Percentiles rank a stretch among this genome's conserved stretches.
Conservation (phyloP, 2,113 vertebrate species). For the Sakesphorus luctuosus region DNA sequence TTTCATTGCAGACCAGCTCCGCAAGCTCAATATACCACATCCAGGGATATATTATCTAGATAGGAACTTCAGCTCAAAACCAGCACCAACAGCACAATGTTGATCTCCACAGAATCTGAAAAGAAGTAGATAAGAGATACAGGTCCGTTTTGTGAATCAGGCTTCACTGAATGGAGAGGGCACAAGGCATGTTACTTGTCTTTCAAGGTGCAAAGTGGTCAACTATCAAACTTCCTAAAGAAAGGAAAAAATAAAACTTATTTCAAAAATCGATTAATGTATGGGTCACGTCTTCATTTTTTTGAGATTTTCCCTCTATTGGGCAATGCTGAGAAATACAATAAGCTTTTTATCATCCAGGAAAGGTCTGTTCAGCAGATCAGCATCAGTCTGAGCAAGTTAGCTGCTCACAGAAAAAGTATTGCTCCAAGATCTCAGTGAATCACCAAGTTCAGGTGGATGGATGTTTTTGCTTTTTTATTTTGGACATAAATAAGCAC, state of each 20-base stretch:
- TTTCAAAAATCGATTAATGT: background rate
- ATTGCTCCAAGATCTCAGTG: background rate
- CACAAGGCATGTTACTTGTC: background rate
- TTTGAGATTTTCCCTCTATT: background rate
- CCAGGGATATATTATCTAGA: background rate
- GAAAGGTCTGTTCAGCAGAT: background rate
- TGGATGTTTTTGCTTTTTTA: background rate
- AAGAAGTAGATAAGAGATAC: background rate
- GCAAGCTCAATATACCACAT: background rate
- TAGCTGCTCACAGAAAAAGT: background rate
- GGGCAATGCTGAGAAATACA: background rate
- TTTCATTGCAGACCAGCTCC: background rate
- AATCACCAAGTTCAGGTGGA: background rate
- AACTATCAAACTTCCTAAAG: background rate
- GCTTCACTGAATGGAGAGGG: background rate
- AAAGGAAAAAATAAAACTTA: background rate
- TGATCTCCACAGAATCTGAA: background rate
- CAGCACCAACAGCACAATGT: background rate
- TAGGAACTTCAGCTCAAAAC: constrained; percentile 4
- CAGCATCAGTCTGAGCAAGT: background rate
- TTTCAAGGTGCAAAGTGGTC: background rate
- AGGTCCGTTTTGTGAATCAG: background rate
- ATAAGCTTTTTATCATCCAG: background rate
- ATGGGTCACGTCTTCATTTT: background rate
- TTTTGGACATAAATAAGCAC: background rate